Evolutionary conservation across 2,888 invertebrate genomes (phyloP).

Genomic region (Lissocephala sabroskyi): DNA sequence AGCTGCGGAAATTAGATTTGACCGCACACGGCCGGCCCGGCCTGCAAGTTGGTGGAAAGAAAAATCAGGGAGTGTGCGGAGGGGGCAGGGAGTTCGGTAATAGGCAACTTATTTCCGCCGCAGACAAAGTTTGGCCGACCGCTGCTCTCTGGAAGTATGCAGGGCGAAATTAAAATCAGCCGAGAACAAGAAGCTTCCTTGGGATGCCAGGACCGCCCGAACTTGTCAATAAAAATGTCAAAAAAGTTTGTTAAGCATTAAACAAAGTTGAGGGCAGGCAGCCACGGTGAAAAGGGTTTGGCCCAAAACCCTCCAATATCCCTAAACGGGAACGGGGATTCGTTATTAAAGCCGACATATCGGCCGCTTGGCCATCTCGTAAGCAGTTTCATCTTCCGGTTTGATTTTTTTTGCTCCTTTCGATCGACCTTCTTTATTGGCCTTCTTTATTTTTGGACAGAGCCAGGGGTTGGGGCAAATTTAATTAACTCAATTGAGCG

Average conservation of each 20-base stretch:
- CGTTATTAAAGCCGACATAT: too few species aligned
- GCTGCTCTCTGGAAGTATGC: background rate
- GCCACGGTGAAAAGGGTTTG: slow-evolving; percentile 49
- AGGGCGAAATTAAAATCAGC: slow-evolving; percentile 7
- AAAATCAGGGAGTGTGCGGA: too few species aligned
- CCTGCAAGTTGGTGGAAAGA: too few species aligned
- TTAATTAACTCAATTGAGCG: slow-evolving; percentile 64
- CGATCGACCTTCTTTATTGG: background rate
- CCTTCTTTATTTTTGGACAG: background rate
- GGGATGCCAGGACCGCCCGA: slow-evolving; percentile 23
- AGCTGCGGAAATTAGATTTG: slow-evolving; percentile 68
- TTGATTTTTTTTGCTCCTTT: background rate
- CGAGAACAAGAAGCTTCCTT: slow-evolving; percentile 1
- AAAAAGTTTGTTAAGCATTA: slow-evolving; percentile 58
- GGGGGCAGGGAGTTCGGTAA: too few species aligned
- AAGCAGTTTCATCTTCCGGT: background rate
- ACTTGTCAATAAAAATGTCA: slow-evolving; percentile 66
- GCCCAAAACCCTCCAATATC: background rate
- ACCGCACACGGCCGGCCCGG: slow-evolving; percentile 60
- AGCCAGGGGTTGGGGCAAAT: slow-evolving; percentile 38
- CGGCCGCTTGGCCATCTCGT: background rate
- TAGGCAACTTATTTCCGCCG: slow-evolving; percentile 43
- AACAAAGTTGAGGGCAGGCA: slow-evolving; percentile 20
- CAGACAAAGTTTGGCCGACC: slow-evolving; percentile 46
- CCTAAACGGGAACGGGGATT: too few species aligned